A percentile compares a stretch with the other conserved stretches of the same genome.
phyloP scores from a whole-genome alignment of 2,113 vertebrate genomes.

The Anoplopoma fimbria region DNA sequence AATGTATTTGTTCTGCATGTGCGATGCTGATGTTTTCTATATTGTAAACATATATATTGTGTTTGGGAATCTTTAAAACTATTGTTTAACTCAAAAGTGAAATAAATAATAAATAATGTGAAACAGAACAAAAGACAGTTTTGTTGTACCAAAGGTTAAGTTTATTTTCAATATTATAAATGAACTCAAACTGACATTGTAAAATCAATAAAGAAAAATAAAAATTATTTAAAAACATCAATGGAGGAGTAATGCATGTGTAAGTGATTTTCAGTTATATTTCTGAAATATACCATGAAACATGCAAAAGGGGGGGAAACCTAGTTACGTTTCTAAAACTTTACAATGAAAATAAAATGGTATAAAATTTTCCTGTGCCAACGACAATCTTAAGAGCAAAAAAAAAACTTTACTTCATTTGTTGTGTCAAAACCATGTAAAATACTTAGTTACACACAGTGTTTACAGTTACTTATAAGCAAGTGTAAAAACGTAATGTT shows the following conservation, averaged over 20 bases:
- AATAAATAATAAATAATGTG: too few species aligned
- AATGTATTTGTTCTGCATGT: too few species aligned
- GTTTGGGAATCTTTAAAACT: too few species aligned
- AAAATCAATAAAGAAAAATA: neutral
- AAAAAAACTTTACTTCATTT: neutral
- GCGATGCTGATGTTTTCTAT: too few species aligned
- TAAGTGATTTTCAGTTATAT: neutral
- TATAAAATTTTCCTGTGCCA: neutral
- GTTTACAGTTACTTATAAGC: constrained; percentile 2
- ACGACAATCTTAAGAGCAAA: neutral
- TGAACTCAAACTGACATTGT: constrained; percentile 22
- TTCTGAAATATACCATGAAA: too few species aligned
- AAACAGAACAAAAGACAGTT: neutral
- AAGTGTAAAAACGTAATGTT: constrained; percentile 9
- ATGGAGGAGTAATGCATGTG: neutral
- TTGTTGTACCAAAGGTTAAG: constrained; percentile 3
- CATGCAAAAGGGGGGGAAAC: neutral
- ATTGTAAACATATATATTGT: too few species aligned
- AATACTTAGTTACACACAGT: constrained; percentile 25
- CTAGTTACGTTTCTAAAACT: neutral
- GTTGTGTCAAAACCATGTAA: neutral
- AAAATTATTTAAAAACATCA: neutral
- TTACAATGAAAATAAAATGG: neutral
- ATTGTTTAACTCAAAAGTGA: too few species aligned
- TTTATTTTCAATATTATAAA: constrained; percentile 45